Evolutionary conservation across 1,140 invertebrate genomes (phyloP), one percentile per base, ranked within the genome.

Genomic region (Euschistus heros): DNA sequence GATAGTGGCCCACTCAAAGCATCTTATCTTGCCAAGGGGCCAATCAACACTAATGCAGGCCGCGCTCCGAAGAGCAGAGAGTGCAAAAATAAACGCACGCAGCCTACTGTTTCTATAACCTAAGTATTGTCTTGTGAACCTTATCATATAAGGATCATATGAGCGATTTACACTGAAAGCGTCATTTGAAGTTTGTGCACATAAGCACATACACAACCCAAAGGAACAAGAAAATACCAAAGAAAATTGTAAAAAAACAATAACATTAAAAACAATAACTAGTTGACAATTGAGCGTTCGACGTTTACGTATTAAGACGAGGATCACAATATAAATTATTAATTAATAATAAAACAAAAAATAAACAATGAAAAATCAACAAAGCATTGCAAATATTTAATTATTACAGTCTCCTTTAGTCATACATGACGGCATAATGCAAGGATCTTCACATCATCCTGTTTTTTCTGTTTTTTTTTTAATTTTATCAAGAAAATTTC

Each of bases 81-180:
- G 10, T 20, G 24, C 24, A 24, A 57, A 57, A 50, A 50, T 50
- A 50, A 50, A 20, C 47, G 14, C 24, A 26, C 54, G 24, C 15
- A 57, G 20, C 18, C 24, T 57, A 57, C 33, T 13, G 7, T 37
- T 37, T 37, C 33, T 37, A 37, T 37, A 57, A 57, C 24, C 54
- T 57, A 57, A 57, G 54, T 57, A 57, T 57, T 57, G 54, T 57
- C 54, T 57, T 57, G 24, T 37, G 24, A 17, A 22, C 54, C 54
- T 57, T 24, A 57, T 15, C 18, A 57, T 17, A 24, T 15, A 22
- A 57, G 54, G 14, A 57, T 26, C n/a, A 14, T 20, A 26, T 57
- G 54, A 57, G 54, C 54, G 54, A 57, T 57, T 57, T 57, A 24
- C 24, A 57, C 10, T 57, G 14, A 57, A 57, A 57, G 54, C 54